phyloP scores from a whole-genome alignment of 2,888 invertebrate genomes.

The Periphyllus acericola region DNA sequence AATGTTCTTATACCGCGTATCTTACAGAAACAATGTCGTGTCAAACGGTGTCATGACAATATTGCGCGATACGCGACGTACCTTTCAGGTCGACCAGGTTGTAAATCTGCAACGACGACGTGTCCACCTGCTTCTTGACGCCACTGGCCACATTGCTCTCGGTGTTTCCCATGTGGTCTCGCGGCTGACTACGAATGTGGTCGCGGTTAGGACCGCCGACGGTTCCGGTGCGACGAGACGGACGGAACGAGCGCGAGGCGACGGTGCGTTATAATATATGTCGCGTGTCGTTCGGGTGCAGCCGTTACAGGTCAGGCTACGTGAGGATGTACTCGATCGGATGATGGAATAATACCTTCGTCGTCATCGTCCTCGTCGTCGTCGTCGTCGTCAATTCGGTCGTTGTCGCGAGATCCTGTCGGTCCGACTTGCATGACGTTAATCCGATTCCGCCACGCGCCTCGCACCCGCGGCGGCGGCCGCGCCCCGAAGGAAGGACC shows the following conservation, averaged over 20 bases:
- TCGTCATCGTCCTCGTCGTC: neutral
- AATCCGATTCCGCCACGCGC: neutral
- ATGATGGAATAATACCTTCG: neutral
- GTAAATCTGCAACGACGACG: constrained; percentile 84
- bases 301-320: no score
- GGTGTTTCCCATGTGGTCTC: constrained; percentile 69
- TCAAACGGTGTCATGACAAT: no score
- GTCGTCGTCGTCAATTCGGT: neutral
- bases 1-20: no score
- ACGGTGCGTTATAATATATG: neutral
- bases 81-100: constrained; percentile 91
- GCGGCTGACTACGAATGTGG: neutral
- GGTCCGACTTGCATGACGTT: constrained; percentile 26
- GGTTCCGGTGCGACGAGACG: neutral
- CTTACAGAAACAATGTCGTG: no score
- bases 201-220: neutral
- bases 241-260: neutral
- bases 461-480: neutral
- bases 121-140: constrained; percentile 94
- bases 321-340: neutral
- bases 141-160: constrained; percentile 84
- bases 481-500: neutral
- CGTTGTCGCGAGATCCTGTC: constrained; percentile 7
- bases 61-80: constrained; percentile 65
- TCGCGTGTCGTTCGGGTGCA: neutral